A percentile compares a stretch with the other conserved stretches of the same genome.
phyloP scores from a whole-genome alignment of 2,797 vertebrate species.

The Sebastes cheni region DNA sequence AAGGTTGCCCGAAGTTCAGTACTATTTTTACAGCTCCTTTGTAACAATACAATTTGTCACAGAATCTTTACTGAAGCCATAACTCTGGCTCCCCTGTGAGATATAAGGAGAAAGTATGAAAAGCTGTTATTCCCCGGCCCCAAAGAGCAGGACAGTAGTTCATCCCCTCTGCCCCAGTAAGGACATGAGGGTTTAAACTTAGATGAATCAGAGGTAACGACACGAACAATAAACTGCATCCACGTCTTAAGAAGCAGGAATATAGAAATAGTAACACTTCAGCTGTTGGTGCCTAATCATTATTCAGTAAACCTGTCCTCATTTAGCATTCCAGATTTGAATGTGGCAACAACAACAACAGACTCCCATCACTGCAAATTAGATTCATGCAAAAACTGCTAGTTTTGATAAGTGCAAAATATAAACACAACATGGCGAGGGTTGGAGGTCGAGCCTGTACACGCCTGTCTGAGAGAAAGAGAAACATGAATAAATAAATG shows the following conservation, averaged over 20 bases:
- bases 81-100: conserved; percentile 19
- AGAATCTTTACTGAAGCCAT: conserved; percentile 38
- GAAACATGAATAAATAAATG: conserved; percentile 68
- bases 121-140: not conserved
- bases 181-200: not conserved
- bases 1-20: conserved; percentile 55
- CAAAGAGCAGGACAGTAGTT: not conserved
- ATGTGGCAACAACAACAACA: conserved; percentile 28
- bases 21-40: conserved; percentile 48
- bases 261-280: not conserved
- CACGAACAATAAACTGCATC: not conserved
- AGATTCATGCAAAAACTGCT: conserved; percentile 51
- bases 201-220: conserved; percentile 12
- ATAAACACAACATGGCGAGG: conserved; percentile 40
- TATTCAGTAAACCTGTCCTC: conserved; percentile 30
- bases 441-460: conserved; percentile 40
- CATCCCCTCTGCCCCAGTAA: not conserved
- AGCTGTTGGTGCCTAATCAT: conserved; percentile 12
- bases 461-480: conserved; percentile 29
- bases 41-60: conserved; percentile 65
- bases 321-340: conserved; percentile 29
- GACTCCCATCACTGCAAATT: conserved; percentile 50
- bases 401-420: conserved; percentile 49
- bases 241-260: not conserved
- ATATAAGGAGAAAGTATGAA: conserved; percentile 26